Conservation (phyloP, 1,140 invertebrate species). For the Hirudo medicinalis region DNA sequence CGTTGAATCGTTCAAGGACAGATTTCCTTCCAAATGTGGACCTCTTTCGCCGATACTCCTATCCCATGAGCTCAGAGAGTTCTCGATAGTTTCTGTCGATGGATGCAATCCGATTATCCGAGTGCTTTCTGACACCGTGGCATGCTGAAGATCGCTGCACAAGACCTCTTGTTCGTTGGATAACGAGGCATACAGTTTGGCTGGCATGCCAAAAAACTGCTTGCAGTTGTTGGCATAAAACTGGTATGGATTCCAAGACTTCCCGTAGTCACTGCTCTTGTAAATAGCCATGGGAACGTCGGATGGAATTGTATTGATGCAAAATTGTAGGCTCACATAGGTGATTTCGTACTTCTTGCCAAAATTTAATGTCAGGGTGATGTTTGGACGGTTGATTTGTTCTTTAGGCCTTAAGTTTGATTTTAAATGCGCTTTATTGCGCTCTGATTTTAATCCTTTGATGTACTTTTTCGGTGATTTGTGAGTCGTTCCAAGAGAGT, state of each 20-base stretch:
- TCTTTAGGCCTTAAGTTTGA: no score
- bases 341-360: constrained; percentile 94
- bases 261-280: constrained; percentile 56
- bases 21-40: no score
- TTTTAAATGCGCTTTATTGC: no score
- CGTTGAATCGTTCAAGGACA: no score
- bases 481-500: no score
- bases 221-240: constrained; percentile 40
- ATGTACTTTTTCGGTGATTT: no score
- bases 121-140: no score
- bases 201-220: constrained; percentile 35
- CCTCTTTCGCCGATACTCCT: no score
- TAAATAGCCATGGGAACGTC: constrained; percentile 83
- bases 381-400: constrained; percentile 24
- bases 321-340: constrained; percentile 88
- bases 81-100: no score
- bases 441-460: no score
- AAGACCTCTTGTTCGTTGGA: constrained; percentile 44
- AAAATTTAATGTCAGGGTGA: constrained; percentile 37
- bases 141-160: constrained; percentile 62
- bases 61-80: no score
- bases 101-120: no score
- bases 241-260: constrained; percentile 41
- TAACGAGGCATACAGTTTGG: constrained; percentile 32
- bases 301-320: constrained; percentile 60